Percentiles rank a stretch among this genome's conserved stretches.
Evolutionary conservation across 2,888 invertebrate genomes (phyloP).

Genomic region (Crepidodera aurea): DNA sequence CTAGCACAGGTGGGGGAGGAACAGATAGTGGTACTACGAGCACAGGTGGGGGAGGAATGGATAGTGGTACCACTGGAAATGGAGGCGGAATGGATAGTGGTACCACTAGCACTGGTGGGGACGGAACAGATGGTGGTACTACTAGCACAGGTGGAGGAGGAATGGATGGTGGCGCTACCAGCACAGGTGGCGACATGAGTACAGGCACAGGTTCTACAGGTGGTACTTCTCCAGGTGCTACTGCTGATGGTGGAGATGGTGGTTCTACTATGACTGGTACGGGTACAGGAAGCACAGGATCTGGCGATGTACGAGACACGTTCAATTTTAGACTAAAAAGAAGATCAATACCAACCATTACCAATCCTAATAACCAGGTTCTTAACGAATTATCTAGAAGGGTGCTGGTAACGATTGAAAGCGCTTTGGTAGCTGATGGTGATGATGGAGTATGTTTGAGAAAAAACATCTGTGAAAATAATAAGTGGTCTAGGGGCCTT

Average conservation of each 20-base stretch:
- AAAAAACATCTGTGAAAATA: slow-evolving; percentile 72
- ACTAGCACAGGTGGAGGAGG: slow-evolving; percentile 22
- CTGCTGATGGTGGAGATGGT: slow-evolving; percentile 30
- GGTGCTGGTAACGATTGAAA: slow-evolving; percentile 66
- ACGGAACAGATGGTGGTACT: slow-evolving; percentile 30
- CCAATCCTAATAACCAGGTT: slow-evolving; percentile 57
- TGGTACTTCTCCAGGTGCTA: slow-evolving; percentile 13
- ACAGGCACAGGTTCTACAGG: slow-evolving; percentile 23
- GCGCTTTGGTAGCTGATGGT: slow-evolving; percentile 64
- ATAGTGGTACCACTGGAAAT: slow-evolving; percentile 41
- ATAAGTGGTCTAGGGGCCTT: slow-evolving; percentile 68
- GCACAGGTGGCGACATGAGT: no score
- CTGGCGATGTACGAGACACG: slow-evolving; percentile 35
- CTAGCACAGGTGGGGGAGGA: slow-evolving; percentile 22
- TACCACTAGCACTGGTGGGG: slow-evolving; percentile 15
- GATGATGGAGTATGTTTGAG: slow-evolving; percentile 69
- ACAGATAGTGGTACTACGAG: slow-evolving; percentile 19
- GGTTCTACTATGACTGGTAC: slow-evolving; percentile 23
- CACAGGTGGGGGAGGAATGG: slow-evolving; percentile 25
- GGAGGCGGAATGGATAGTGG: slow-evolving; percentile 34
- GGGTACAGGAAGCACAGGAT: slow-evolving; percentile 22
- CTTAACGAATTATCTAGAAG: slow-evolving; percentile 67
- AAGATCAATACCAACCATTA: slow-evolving; percentile 44
- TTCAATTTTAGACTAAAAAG: slow-evolving; percentile 51
- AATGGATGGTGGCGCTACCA: slow-evolving; percentile 20